Conservation (phyloP, 2,113 vertebrate genomes). For the Nesoenas mayeri region DNA sequence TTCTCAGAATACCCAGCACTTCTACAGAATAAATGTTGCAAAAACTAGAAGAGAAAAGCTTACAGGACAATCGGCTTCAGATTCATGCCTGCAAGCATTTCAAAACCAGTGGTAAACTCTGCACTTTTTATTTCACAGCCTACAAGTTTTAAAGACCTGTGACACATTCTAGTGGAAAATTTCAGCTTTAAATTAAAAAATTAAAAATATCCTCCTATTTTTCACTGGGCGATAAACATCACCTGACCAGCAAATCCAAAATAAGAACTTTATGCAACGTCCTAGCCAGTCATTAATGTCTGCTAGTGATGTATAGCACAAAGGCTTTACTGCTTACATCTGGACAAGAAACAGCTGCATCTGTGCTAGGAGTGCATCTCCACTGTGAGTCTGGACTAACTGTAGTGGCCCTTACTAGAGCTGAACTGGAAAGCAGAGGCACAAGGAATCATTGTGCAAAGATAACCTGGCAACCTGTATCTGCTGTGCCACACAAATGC, state of each 20-base stretch:
- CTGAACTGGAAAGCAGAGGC: neutral
- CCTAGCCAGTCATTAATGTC: neutral
- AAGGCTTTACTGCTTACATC: neutral
- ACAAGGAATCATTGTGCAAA: neutral
- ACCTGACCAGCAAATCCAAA: neutral
- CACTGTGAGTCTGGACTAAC: neutral
- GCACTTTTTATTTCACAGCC: neutral
- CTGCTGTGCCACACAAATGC: neutral
- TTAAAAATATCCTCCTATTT: neutral
- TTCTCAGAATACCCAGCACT: neutral
- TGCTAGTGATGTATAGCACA: neutral
- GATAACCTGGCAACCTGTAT: neutral
- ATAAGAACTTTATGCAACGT: neutral
- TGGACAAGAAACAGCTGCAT: neutral
- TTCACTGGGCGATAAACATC: neutral
- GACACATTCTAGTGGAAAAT: neutral
- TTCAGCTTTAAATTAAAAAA: neutral
- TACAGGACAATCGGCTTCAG: neutral
- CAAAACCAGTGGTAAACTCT: neutral
- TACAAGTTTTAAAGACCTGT: neutral
- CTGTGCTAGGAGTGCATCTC: neutral
- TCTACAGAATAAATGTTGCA: neutral
- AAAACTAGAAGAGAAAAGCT: neutral
- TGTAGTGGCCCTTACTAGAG: neutral
- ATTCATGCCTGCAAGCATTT: neutral